phyloP scores from a whole-genome alignment of 2,797 vertebrate species.

The Cheracebus regulus region DNA sequence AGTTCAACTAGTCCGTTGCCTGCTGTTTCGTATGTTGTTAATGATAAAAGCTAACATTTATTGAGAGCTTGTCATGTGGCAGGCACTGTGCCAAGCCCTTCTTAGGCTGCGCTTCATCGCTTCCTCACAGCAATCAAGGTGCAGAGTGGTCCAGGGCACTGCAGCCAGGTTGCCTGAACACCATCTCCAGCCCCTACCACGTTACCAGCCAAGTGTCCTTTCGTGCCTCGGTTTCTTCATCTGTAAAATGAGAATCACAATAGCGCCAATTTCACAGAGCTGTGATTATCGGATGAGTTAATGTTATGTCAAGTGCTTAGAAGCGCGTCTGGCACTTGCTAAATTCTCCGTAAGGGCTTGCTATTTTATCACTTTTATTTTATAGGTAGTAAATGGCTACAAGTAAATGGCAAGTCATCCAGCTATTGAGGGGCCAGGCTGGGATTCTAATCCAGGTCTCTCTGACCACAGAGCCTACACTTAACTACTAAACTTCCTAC shows the following conservation, averaged over 20 bases:
- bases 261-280: not conserved
- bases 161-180: not conserved
- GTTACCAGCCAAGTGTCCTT: not conserved
- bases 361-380: not conserved
- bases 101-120: not conserved
- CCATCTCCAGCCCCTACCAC: not conserved
- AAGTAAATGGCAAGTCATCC: not conserved
- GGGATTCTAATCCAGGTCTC: not conserved
- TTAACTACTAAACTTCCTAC: not conserved
- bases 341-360: not conserved
- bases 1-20: not conserved
- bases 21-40: slow-evolving; percentile 34
- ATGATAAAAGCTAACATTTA: slow-evolving; percentile 69
- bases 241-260: not conserved
- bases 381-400: not conserved
- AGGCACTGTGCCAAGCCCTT: not conserved
- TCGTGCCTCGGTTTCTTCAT: not conserved
- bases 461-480: not conserved
- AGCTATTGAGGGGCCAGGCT: not conserved
- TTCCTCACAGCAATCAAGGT: not conserved
- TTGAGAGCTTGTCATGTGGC: not conserved
- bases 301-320: not conserved
- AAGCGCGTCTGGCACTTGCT: not conserved
- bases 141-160: not conserved
- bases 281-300: not conserved